Base-by-base conservation (phyloP, 2,888 invertebrate species). In the Drosophila paranaensis region DNA sequence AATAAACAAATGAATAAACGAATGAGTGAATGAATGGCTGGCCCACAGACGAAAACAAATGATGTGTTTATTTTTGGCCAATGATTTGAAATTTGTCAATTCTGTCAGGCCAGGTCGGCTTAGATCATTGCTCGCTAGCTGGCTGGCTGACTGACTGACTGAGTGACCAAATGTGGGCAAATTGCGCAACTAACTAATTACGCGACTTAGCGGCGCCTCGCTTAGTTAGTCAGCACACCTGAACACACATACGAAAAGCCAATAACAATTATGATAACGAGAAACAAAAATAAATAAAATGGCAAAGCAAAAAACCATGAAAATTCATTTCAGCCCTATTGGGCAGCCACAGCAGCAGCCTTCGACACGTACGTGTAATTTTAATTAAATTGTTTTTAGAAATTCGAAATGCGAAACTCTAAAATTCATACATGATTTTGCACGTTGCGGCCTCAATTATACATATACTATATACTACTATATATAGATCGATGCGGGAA, bases 141-240 rank as follows among this genome's bases (percentile, higher is more conserved):
- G 20, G 20, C 79, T 75, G 55, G 46, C 60, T 53, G 57, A 48
- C 25, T 57, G 68, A 55, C 62, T 35, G 42, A 58, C 55, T 50
- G 68, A 57, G 11, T 73, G 65, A 20, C 77, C 71, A 75, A 75
- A 77, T 63, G 46, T 58, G 74, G 70, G 42, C 62, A 77, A 81
- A 76, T 82, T 82, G 81, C 81, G 80, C 79, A 85, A 82, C 82
- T 73, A 88, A 85, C 82, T 79, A 89, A 89, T 85, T 89, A 77
- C 82, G 74, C 74, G 85, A 66, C 71, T 54, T 54, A 51, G 51
- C 64, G 89, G 65, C 83, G 81, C 71, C 87, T 39, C 66, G 45
- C 78, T 83, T 74, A 60, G 78, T 68, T 77, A 77, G 71, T 67
- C 71, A 74, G 71, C 81, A 16, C 54, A 40, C 40, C 27, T 45